Evolutionary conservation across 1,140 invertebrate genomes (phyloP).

Genomic region (Aphaenogaster rudis): DNA sequence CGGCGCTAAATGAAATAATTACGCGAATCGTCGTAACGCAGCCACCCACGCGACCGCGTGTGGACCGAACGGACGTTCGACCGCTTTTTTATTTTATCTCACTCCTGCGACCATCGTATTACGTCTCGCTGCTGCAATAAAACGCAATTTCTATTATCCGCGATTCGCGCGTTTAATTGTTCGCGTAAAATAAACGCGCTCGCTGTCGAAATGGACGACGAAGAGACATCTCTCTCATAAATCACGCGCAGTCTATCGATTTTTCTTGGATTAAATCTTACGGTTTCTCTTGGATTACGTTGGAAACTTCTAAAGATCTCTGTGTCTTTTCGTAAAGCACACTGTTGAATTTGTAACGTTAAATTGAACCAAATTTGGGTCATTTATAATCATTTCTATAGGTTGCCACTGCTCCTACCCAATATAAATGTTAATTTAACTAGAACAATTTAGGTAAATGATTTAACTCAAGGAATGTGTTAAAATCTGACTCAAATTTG

Average conservation of each 20-base stretch:
- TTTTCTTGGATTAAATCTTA: not conserved
- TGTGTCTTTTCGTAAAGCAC: not conserved
- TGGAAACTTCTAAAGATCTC: not conserved
- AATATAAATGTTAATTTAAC: no score
- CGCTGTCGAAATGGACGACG: not conserved
- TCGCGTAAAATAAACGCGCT: conserved; percentile 9
- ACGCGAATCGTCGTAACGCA: conserved; percentile 44
- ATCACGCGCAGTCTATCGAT: not conserved
- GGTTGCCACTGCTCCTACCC: no score
- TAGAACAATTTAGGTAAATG: no score
- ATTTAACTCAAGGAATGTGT: no score
- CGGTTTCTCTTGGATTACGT: not conserved
- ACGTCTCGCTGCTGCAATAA: conserved; percentile 17
- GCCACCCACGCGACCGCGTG: conserved; percentile 24
- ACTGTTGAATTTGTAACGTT: not conserved
- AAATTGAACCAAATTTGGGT: no score
- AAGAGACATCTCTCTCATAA: not conserved
- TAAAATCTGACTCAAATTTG: no score
- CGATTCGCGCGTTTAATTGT: conserved; percentile 5
- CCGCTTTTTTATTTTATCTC: conserved; percentile 27
- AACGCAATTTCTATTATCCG: conserved; percentile 36
- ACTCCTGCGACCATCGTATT: not conserved
- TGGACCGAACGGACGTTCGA: conserved; percentile 2
- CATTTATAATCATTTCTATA: no score
- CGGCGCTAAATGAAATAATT: conserved; percentile 48